A percentile compares a stretch with the other conserved stretches of the same genome.
phyloP scores from a whole-genome alignment of 2,113 vertebrate genomes.

The Ploceus nigricollis region DNA sequence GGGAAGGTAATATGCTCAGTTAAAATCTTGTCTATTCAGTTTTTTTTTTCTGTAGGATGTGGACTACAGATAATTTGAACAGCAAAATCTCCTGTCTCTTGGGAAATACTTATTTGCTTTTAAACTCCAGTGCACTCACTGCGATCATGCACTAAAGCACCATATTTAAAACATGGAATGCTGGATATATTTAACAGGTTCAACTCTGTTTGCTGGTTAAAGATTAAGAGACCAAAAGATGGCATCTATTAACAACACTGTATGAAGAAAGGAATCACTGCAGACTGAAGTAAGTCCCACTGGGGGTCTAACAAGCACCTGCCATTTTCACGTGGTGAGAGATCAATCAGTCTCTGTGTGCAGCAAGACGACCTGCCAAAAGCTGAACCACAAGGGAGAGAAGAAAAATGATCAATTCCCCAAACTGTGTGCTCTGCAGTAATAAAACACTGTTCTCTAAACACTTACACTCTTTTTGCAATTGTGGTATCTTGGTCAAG shows the following conservation, averaged over 20 bases:
- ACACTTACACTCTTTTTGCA: not conserved
- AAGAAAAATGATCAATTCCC: slow-evolving; percentile 57
- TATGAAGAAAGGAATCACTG: not conserved
- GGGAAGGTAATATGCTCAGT: not conserved
- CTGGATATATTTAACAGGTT: not conserved
- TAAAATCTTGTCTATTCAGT: not conserved
- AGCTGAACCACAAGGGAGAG: slow-evolving; percentile 3
- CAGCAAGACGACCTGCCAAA: slow-evolving; percentile 21
- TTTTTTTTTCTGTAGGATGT: not conserved
- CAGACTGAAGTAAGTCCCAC: slow-evolving; percentile 5
- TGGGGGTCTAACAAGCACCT: slow-evolving; percentile 42
- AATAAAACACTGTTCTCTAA: not conserved
- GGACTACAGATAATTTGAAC: not conserved
- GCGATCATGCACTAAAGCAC: not conserved
- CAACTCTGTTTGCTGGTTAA: not conserved
- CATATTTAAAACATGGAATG: not conserved
- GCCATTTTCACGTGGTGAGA: slow-evolving; percentile 14
- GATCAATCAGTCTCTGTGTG: slow-evolving; percentile 40
- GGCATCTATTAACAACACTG: not conserved
- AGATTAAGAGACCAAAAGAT: not conserved
- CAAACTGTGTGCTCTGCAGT: not conserved
- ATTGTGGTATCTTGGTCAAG: not conserved
- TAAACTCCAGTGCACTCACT: not conserved
- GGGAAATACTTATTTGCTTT: not conserved
- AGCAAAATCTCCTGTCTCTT: not conserved